phyloP scores from a whole-genome alignment of 2,797 vertebrate species.

The Crocidura indochinensis region DNA sequence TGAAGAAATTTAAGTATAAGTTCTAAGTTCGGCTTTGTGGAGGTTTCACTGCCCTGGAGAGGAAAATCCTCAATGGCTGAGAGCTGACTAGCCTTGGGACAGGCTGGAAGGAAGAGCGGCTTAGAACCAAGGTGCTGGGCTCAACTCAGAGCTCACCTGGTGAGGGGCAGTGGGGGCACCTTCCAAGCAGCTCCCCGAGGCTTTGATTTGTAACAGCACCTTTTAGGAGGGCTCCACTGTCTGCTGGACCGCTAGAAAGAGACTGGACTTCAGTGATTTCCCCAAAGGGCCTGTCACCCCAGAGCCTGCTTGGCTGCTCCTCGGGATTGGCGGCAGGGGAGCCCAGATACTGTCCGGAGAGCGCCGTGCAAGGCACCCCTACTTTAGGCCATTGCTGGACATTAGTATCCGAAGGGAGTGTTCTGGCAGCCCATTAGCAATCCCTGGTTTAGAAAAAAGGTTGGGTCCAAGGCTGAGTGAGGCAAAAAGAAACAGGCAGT shows the following conservation, averaged over 20 bases:
- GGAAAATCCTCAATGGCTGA: not conserved
- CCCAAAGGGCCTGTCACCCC: slow-evolving; percentile 41
- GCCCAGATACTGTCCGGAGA: not conserved
- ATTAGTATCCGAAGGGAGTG: not conserved
- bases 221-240: not conserved
- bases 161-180: too few relatives aligned
- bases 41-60: slow-evolving; percentile 32
- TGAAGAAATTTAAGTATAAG: slow-evolving; percentile 10
- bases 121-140: not conserved
- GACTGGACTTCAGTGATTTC: slow-evolving; percentile 54
- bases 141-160: too few relatives aligned
- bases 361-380: slow-evolving; percentile 48
- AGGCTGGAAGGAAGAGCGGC: not conserved
- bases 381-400: not conserved
- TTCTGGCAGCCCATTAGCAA: slow-evolving; percentile 56
- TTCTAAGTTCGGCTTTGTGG: slow-evolving; percentile 11
- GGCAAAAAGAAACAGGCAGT: slow-evolving; percentile 69
- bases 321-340: slow-evolving; percentile 42
- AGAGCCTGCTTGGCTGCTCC: slow-evolving; percentile 1
- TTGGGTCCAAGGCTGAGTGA: slow-evolving; percentile 52
- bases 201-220: too few relatives aligned
- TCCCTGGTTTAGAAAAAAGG: slow-evolving; percentile 68
- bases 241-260: slow-evolving; percentile 29
- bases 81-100: too few relatives aligned
- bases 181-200: too few relatives aligned